Evolutionary conservation across 2,113 vertebrate genomes (phyloP).

Genomic region (Mesitornis unicolor): DNA sequence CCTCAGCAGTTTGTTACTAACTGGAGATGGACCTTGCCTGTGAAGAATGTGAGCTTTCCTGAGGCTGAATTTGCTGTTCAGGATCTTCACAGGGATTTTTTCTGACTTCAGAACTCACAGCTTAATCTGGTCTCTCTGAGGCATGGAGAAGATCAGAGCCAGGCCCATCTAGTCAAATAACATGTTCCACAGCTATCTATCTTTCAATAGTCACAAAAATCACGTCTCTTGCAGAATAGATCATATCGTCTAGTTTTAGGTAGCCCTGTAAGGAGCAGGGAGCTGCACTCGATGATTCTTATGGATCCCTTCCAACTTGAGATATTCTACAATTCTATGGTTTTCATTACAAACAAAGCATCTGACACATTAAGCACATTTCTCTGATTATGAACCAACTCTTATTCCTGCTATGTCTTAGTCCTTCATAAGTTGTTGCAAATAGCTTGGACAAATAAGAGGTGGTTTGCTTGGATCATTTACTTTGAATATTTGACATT

Average conservation of each 20-base stretch:
- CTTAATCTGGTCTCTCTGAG: background rate
- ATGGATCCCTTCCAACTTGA: background rate
- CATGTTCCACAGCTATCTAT: background rate
- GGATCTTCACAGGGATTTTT: background rate
- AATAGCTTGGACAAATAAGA: background rate
- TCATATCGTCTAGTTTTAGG: background rate
- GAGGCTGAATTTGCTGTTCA: background rate
- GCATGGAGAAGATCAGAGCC: background rate
- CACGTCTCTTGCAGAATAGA: background rate
- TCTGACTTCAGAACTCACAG: background rate
- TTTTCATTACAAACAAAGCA: background rate
- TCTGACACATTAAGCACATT: background rate
- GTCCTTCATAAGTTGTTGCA: background rate
- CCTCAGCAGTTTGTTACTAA: background rate
- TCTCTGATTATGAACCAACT: background rate
- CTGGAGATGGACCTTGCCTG: background rate
- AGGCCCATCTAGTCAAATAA: background rate
- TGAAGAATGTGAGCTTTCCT: background rate
- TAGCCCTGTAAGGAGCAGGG: background rate
- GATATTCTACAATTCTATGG: background rate
- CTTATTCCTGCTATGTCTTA: background rate
- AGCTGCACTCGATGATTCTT: accelerated
- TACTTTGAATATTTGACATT: background rate
- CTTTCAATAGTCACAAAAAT: background rate
- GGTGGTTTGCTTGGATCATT: background rate